Percentiles rank a stretch among this genome's conserved stretches.
phyloP scores from a whole-genome alignment of 1,140 invertebrate genomes.

The Drosophila pectinifera region DNA sequence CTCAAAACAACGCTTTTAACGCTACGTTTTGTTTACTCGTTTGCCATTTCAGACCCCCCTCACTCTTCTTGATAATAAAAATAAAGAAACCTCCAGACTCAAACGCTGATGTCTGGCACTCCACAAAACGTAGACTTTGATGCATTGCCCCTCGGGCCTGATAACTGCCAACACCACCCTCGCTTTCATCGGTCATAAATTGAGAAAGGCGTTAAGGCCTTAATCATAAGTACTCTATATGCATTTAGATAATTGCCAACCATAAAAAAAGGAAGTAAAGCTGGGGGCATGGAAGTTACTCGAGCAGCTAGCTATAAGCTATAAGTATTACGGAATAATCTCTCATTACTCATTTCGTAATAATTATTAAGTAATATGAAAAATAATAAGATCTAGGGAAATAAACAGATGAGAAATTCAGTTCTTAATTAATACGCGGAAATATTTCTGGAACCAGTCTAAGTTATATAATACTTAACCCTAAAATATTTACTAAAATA shows the following conservation, averaged over 20 bases:
- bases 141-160: constrained; percentile 27
- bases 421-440: no score
- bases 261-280: constrained; percentile 3
- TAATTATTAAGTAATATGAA: background rate
- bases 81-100: constrained; percentile 30
- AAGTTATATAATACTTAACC: no score
- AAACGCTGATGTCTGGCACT: constrained; percentile 36
- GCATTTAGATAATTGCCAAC: constrained; percentile 27
- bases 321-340: background rate
- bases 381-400: no score
- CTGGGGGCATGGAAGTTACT: background rate
- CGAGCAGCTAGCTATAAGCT: background rate
- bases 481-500: background rate
- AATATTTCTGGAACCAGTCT: background rate
- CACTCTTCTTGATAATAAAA: constrained; percentile 32
- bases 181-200: constrained; percentile 43
- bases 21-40: constrained; percentile 56
- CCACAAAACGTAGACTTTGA: constrained; percentile 38
- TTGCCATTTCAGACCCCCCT: constrained; percentile 33
- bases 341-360: background rate
- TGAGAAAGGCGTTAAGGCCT: constrained; percentile 22
- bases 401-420: no score
- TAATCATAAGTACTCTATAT: constrained; percentile 40
- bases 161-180: constrained; percentile 36
- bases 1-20: constrained; percentile 53